phyloP scores from a whole-genome alignment of 2,888 invertebrate species.

The Fragum whitleyi region DNA sequence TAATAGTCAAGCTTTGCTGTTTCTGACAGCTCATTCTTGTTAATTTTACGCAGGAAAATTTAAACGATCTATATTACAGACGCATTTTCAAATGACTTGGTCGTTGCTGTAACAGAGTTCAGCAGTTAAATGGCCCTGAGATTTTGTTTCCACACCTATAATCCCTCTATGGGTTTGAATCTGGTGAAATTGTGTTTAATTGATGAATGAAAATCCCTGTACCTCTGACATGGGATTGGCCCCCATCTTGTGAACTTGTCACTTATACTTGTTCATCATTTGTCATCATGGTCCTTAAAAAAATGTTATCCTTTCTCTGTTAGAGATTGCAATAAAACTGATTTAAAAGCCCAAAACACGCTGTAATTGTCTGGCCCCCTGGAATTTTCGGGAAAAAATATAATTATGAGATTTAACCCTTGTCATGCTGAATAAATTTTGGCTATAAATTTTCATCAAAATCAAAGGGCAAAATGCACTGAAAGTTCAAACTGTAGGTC shows the following conservation, averaged over 20 bases:
- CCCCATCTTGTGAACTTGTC: constrained; percentile 23
- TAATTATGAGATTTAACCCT: too few species aligned
- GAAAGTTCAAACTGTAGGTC: too few species aligned
- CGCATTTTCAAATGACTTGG: neutral
- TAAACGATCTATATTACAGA: neutral
- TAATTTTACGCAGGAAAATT: too few species aligned
- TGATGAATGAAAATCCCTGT: constrained; percentile 22
- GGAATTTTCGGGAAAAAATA: too few species aligned
- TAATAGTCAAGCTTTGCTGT: too few species aligned
- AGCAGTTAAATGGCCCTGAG: constrained; percentile 14
- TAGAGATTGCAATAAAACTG: too few species aligned
- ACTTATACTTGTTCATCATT: constrained; percentile 26
- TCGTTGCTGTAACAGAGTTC: neutral
- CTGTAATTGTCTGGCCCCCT: too few species aligned
- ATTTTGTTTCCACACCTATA: constrained; percentile 8
- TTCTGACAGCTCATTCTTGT: too few species aligned
- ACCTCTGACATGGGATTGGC: constrained; percentile 22
- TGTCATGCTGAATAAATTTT: too few species aligned
- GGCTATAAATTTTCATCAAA: too few species aligned
- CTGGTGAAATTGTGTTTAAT: constrained; percentile 24
- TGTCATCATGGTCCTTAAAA: constrained; percentile 16
- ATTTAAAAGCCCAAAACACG: too few species aligned
- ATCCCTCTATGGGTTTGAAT: constrained; percentile 18
- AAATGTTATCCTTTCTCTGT: neutral
- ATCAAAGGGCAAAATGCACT: too few species aligned